Percentiles rank a stretch among this genome's conserved stretches.
These are phyloP conservation scores for Temnothorax rugatulus DNA, from an alignment of 2,888 invertebrate genomes.

Conservation along the genomic window DNA sequence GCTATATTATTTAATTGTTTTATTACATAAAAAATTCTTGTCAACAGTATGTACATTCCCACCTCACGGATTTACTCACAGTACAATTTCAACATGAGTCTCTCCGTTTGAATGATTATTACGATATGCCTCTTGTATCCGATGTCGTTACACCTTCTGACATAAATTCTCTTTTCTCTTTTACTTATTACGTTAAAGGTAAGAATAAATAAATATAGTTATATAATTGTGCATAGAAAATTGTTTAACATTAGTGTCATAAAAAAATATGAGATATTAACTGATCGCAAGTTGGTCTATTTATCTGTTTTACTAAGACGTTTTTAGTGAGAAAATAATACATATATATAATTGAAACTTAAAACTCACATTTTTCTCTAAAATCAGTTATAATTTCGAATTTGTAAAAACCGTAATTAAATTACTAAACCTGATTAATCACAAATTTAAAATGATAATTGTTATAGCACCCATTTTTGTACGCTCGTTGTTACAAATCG, in stretches of 20 bases:
- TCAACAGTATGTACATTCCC: background rate
- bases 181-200: constrained; percentile 7
- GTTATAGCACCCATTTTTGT: background rate
- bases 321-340: background rate
- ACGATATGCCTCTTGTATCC: background rate
- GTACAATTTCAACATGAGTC: constrained; percentile 3
- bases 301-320: background rate
- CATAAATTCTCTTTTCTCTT: background rate
- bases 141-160: background rate
- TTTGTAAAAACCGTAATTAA: background rate
- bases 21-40: background rate
- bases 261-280: background rate
- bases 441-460: background rate
- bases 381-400: no score
- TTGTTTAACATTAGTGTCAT: background rate
- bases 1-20: no score
- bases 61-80: background rate
- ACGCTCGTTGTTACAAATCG: background rate
- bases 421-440: background rate
- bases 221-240: background rate
- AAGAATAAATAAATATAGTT: background rate
- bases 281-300: background rate
- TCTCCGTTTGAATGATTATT: background rate
- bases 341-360: background rate
- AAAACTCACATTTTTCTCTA: no score